These are phyloP conservation scores for Parazoanthus atlanticus DNA, from an alignment of 92 coral and sea anemone species.

Conservation along the genomic window DNA sequence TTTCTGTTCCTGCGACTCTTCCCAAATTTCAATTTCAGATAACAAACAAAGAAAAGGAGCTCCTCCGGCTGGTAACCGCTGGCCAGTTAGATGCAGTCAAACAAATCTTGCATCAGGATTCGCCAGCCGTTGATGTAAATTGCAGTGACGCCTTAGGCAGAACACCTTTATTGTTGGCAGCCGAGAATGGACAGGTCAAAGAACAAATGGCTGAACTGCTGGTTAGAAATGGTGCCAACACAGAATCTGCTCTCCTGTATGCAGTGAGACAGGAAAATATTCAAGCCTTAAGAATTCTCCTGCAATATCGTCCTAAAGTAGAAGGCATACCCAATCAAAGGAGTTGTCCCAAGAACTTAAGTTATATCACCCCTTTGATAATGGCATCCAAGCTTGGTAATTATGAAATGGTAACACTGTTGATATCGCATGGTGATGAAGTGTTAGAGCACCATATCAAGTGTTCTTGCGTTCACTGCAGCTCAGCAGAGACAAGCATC, in stretches of 20 bases:
- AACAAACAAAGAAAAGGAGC: not conserved
- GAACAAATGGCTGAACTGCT: constrained; percentile 20
- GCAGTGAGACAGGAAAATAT: constrained; percentile 1
- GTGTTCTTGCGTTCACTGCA: constrained; percentile 11
- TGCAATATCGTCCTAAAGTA: not conserved
- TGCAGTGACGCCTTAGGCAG: not conserved
- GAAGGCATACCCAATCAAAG: not conserved
- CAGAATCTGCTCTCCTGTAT: not conserved
- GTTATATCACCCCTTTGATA: constrained; percentile 4
- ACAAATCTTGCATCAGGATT: not conserved
- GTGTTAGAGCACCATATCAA: not conserved
- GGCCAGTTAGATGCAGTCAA: not conserved
- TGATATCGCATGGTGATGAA: constrained; percentile 12
- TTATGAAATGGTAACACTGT: constrained; percentile 10
- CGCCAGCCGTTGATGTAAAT: not conserved
- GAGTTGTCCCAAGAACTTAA: not conserved
- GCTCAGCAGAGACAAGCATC: not conserved
- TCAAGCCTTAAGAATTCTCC: not conserved
- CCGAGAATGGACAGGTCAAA: not conserved
- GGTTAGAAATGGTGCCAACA: not conserved
- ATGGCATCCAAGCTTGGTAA: constrained; percentile 31
- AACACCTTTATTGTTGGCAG: constrained; percentile 15
- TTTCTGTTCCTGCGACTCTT: not conserved
- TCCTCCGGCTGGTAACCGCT: not conserved
- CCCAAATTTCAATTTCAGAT: not conserved